phyloP scores from a whole-genome alignment of 2,888 invertebrate genomes.

The Eupithecia inturbata region DNA sequence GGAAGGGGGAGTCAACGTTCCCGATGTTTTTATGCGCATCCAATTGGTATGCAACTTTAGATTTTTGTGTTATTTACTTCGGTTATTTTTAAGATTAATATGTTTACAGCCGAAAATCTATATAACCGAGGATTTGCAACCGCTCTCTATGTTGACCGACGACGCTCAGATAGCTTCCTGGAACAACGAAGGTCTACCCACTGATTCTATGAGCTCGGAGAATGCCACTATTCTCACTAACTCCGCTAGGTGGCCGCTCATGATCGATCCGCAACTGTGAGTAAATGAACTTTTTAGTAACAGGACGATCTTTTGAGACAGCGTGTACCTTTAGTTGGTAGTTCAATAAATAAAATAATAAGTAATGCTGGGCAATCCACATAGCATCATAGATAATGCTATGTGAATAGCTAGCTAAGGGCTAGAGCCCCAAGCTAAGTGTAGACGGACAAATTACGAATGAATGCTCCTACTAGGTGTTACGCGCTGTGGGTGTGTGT shows the following conservation, averaged over 20 bases:
- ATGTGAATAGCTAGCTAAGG: too few relatives aligned
- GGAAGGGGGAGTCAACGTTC: too few relatives aligned
- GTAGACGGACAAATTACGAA: too few relatives aligned
- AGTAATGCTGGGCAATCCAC: too few relatives aligned
- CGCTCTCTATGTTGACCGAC: constrained; percentile 93
- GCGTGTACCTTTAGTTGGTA: too few relatives aligned
- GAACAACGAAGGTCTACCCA: constrained; percentile 97
- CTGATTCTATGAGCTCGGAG: constrained; percentile 96
- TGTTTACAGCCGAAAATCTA: constrained; percentile 88
- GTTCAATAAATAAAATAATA: too few relatives aligned
- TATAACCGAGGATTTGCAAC: constrained; percentile 90
- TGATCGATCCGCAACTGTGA: constrained; percentile 95
- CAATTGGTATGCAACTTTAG: too few relatives aligned
- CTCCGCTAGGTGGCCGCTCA: constrained; percentile 96
- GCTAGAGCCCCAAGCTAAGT: too few relatives aligned
- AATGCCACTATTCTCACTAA: constrained; percentile 96
- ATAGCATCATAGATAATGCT: too few relatives aligned
- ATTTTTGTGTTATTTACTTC: not conserved
- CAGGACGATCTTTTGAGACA: not conserved
- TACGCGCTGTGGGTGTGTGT: too few relatives aligned
- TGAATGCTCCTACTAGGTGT: too few relatives aligned
- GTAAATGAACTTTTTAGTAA: constrained; percentile 42
- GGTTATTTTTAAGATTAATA: not conserved
- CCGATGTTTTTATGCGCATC: too few relatives aligned
- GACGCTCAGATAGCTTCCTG: constrained; percentile 96